Conservation (phyloP, 2,888 invertebrate species). For the Argyresthia albistria region DNA sequence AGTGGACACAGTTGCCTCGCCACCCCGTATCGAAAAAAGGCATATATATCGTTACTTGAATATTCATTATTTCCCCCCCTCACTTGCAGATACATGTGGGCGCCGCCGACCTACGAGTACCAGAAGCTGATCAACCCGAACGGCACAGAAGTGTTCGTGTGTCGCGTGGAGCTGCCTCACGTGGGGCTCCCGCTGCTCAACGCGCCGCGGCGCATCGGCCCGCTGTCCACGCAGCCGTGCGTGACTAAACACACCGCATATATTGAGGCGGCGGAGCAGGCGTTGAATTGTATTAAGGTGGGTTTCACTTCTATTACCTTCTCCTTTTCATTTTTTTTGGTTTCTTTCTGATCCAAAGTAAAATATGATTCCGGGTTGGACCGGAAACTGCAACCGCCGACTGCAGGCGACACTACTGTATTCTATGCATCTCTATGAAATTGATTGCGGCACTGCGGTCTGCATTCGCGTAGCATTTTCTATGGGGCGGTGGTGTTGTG, state of each 20-base stretch:
- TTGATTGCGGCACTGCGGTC: no score
- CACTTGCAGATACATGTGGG: conserved; percentile 48
- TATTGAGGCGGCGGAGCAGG: conserved; percentile 44
- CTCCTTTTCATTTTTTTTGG: not conserved
- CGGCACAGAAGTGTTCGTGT: conserved; percentile 36
- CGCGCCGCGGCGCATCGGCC: conserved; percentile 34
- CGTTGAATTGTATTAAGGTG: conserved; percentile 45
- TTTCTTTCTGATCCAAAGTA: not conserved
- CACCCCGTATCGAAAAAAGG: no score
- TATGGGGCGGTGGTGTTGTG: no score
- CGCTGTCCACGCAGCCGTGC: conserved; percentile 33
- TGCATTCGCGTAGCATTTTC: no score
- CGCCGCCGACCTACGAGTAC: conserved; percentile 40
- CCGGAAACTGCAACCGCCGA: no score
- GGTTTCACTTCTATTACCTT: not conserved
- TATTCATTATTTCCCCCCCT: not conserved
- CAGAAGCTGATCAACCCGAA: conserved; percentile 22
- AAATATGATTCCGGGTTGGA: no score
- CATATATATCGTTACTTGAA: not conserved
- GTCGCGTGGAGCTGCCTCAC: conserved; percentile 40
- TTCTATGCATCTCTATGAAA: no score
- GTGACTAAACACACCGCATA: conserved; percentile 38
- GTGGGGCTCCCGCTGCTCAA: conserved; percentile 38
- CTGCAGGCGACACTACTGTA: no score
- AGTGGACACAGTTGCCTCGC: no score